Base-by-base conservation (phyloP, 23 tunicate species). In the Botrylloides violaceus region DNA sequence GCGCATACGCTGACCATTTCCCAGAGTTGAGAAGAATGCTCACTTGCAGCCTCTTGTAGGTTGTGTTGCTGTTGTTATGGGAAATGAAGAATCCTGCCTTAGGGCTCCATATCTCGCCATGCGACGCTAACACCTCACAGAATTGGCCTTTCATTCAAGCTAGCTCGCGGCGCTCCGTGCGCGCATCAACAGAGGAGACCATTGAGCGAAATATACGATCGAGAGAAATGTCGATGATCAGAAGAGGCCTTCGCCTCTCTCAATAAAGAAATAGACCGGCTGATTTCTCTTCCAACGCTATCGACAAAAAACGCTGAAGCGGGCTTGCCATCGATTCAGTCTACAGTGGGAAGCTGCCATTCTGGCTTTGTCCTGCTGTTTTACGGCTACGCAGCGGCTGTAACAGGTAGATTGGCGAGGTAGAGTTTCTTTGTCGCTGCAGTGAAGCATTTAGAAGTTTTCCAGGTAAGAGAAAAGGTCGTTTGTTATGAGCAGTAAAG, bases 261-360 rank as follows among this genome's bases (percentile, higher is more conserved):
- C 35, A 29, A 63, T 63, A 63, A 63, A 31, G 70, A 63, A 15
- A 63, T 34, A 25, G 29, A 63, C n/a, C 70, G 70, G 20, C 35
- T 25, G 35, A 34, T 31, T 63, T 63, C 33, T 33, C 12, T 63
- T 63, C 70, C 70, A 33, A 63, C 70, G 70, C 36, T 31, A 63
- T 7, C 35, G 70, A 63, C 70, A 63, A 63, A 59, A 63, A 33
- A 9, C 32, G 32, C 35, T 15, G 4, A 33, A 31, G 70, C 32
- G 70, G 33, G 33, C 35, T 33, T 28, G 70, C 26, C 34, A 33
- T 6, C 35, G 36, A 27, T 63, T 63, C 70, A 63, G 35, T 63
- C 70, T 9, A 43, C 53, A 9, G 12, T 7, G n/a, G 15, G 53
- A 15, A 43, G 53, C 53, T 43, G 53, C 53, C 53, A 15, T 43